A percentile compares a stretch with the other conserved stretches of the same genome.
phyloP scores from a whole-genome alignment of 2,888 invertebrate species.

The Calliphora vomitoria region DNA sequence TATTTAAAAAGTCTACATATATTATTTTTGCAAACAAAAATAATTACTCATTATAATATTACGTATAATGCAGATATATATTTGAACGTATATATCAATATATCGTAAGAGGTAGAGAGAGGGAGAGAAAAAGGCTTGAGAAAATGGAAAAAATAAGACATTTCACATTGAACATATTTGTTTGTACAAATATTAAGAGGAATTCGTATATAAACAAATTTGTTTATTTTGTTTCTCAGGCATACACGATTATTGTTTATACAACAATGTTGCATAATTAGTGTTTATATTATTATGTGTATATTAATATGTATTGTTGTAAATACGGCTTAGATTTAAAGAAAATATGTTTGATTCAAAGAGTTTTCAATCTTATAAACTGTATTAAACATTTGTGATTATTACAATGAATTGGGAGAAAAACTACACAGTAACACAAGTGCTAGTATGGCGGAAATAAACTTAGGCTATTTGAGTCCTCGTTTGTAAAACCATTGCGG shows the following conservation, averaged over 20 bases:
- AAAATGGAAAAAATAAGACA: background rate
- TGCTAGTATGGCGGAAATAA: too few relatives aligned
- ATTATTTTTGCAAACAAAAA: background rate
- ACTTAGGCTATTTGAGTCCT: too few relatives aligned
- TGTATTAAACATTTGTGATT: too few relatives aligned
- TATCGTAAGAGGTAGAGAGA: slow-evolving; percentile 2
- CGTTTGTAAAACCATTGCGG: too few relatives aligned
- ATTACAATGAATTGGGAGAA: too few relatives aligned
- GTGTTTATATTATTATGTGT: background rate
- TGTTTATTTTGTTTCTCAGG: background rate
- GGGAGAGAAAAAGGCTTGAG: slow-evolving; percentile 3
- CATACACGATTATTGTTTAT: slow-evolving; percentile 1
- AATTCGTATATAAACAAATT: slow-evolving; percentile 15
- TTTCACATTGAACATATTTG: slow-evolving; percentile 38
- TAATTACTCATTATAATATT: slow-evolving; percentile 20
- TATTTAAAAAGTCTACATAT: background rate
- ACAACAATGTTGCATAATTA: slow-evolving; percentile 46
- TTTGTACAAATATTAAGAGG: background rate
- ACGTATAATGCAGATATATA: slow-evolving; percentile 3
- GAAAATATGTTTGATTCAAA: too few relatives aligned
- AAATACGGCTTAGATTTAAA: background rate
- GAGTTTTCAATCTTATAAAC: too few relatives aligned
- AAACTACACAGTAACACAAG: too few relatives aligned
- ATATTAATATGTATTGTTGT: background rate
- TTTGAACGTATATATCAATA: background rate